Evolutionary conservation across 2,888 invertebrate species (phyloP).

Genomic region (Magallana nippona): DNA sequence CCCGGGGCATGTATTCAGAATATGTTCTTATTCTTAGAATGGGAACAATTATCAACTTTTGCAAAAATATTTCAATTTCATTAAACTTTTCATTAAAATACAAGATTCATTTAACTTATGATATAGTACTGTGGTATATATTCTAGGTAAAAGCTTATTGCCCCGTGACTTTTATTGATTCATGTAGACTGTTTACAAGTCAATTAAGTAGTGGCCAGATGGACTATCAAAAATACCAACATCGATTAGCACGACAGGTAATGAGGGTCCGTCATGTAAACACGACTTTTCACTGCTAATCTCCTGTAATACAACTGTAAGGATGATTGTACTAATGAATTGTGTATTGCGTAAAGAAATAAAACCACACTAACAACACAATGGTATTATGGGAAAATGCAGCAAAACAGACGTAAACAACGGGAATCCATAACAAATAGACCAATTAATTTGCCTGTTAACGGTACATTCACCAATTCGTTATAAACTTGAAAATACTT

Average conservation of each 20-base stretch:
- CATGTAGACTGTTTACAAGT: not conserved
- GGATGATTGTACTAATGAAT: not conserved
- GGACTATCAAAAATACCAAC: not conserved
- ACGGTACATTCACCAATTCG: too few species aligned
- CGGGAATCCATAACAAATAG: too few species aligned
- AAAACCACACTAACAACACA: not conserved
- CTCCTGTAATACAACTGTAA: not conserved
- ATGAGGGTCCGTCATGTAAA: constrained; percentile 21
- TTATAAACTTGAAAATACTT: too few species aligned
- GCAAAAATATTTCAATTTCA: too few species aligned
- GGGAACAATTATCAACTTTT: too few species aligned
- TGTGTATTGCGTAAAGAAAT: not conserved
- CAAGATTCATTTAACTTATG: too few species aligned
- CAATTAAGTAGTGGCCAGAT: constrained; percentile 3
- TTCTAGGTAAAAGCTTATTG: not conserved
- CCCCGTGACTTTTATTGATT: not conserved
- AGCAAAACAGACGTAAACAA: not conserved
- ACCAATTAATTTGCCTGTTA: too few species aligned
- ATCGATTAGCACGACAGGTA: not conserved
- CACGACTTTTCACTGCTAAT: constrained; percentile 1
- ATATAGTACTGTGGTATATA: too few species aligned
- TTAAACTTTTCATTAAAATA: too few species aligned
- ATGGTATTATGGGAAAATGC: not conserved
- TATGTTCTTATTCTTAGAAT: too few species aligned
- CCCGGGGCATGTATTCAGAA: too few species aligned